Conservation (phyloP, 2,797 vertebrate species). For the Eidolon dupreanum region DNA sequence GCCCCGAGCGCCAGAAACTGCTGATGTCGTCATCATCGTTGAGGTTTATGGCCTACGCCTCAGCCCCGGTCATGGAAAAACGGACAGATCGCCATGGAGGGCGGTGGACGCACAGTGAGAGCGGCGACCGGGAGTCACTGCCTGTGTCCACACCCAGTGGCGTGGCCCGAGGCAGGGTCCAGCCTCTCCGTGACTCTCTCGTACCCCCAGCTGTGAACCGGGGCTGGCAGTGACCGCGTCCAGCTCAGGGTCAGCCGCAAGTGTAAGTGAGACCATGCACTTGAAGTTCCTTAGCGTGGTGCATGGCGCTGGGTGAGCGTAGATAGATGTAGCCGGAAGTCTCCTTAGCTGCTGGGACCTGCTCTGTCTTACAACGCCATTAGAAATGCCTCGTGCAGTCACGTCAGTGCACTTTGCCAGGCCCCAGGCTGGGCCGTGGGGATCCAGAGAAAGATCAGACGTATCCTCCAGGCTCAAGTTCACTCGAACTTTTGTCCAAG, state of each 20-base stretch:
- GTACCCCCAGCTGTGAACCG: no score
- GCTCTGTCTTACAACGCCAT: not conserved
- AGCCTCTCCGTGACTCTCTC: not conserved
- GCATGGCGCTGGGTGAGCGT: rapidly evolving
- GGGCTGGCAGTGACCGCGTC: rapidly evolving
- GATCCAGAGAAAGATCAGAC: not conserved
- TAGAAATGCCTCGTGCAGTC: rapidly evolving
- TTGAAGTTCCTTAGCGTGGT: rapidly evolving
- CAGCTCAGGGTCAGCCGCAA: rapidly evolving
- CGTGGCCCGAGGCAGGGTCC: rapidly evolving
- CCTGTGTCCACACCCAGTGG: not conserved
- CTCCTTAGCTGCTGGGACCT: not conserved
- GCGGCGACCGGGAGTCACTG: no score
- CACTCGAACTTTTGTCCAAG: no score
- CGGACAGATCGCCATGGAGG: rapidly evolving
- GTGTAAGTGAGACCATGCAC: rapidly evolving
- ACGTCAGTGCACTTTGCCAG: rapidly evolving
- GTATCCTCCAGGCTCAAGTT: not conserved
- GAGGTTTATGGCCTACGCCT: rapidly evolving
- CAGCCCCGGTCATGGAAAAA: rapidly evolving
- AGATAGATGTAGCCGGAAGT: rapidly evolving
- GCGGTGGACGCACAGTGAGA: rapidly evolving
- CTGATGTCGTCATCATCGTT: rapidly evolving
- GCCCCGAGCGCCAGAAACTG: rapidly evolving
- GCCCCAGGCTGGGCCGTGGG: not conserved